Conservation (phyloP, 2,888 invertebrate species). For the Drosophila anceps region DNA sequence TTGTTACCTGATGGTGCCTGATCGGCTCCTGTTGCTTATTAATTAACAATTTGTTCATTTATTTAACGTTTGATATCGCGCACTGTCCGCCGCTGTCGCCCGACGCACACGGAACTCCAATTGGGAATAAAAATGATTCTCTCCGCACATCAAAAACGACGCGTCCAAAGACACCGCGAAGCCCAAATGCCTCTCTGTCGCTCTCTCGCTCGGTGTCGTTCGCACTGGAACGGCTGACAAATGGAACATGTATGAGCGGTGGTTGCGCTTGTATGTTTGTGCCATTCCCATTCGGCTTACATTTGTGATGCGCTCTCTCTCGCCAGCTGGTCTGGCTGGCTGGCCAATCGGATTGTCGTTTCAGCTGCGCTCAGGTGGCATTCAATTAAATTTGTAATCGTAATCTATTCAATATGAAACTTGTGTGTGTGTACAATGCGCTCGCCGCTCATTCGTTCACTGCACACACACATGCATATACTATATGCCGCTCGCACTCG, state of each 20-base stretch:
- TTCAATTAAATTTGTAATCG: constrained; percentile 77
- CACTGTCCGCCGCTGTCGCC: constrained; percentile 63
- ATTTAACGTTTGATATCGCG: constrained; percentile 56
- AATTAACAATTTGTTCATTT: constrained; percentile 62
- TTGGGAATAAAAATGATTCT: constrained; percentile 67
- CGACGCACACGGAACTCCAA: constrained; percentile 72
- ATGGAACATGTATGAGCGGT: constrained; percentile 35
- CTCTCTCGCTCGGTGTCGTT: not conserved
- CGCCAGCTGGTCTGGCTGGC: constrained; percentile 37
- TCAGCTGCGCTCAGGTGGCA: constrained; percentile 72
- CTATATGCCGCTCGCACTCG: constrained; percentile 32
- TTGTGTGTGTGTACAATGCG: constrained; percentile 54
- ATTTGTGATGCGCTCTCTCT: constrained; percentile 32
- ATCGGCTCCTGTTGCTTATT: constrained; percentile 58
- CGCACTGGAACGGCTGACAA: constrained; percentile 28
- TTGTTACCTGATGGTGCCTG: constrained; percentile 43
- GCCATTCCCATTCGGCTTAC: constrained; percentile 50
- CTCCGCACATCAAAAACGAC: constrained; percentile 60
- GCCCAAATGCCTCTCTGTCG: constrained; percentile 7
- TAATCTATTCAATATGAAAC: constrained; percentile 69
- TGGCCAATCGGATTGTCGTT: constrained; percentile 78
- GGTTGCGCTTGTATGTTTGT: constrained; percentile 15
- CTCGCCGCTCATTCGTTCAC: constrained; percentile 67
- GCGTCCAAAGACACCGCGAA: constrained; percentile 37
- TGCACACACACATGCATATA: constrained; percentile 29